Base-by-base conservation (phyloP, 2,888 invertebrate species). In the Gortyna flavago region DNA sequence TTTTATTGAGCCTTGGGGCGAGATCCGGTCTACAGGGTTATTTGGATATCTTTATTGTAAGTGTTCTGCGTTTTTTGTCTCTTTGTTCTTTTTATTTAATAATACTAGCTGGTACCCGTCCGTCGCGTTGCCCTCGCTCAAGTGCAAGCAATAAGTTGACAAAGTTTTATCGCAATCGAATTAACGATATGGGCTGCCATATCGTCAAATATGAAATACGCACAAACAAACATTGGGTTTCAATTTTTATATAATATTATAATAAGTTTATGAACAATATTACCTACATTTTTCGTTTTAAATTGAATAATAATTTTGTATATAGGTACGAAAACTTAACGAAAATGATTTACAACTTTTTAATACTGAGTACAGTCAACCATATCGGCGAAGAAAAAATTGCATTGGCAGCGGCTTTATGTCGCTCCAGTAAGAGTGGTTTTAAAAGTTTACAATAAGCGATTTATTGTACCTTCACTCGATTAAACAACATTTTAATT, bases 1-100 rank as follows among this genome's bases (percentile, higher is more conserved):
- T 62, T 76, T 82, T 38, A 77, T 67, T 71, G 48, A 71, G 57
- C 83, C 78, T 83, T 70, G 25, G n/a, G 78, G 83, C 51, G 25
- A 21, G 35, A 64, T 48, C 59, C 62, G 67, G n/a, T 67, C 57
- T 41, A 35, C 51, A 51, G 35, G 41, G 79, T 61, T 69, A 69
- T 69, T 68, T 51, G 29, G 38, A 84, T 84, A 70, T 66, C 35
- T 38, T 62, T 62, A 57, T 67, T 61, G 44, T 59, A 48, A 62
- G 21, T 77, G 59, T n/a, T 3, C 25, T 77, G 59, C 25, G 0
- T 51, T 77, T 76, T 77, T 72, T 59, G 41, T 59, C 18, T 57
- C 21, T 76, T 62, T 72, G 51, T 59, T 59, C 6, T 16, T 72
- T 71, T 57, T 41, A 38, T 68, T 81, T 57, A 51, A 61, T 71